Percentiles rank a stretch among this genome's conserved stretches.
Conservation (phyloP, 2,113 vertebrate genomes). For the Aptenodytes patagonicus region DNA sequence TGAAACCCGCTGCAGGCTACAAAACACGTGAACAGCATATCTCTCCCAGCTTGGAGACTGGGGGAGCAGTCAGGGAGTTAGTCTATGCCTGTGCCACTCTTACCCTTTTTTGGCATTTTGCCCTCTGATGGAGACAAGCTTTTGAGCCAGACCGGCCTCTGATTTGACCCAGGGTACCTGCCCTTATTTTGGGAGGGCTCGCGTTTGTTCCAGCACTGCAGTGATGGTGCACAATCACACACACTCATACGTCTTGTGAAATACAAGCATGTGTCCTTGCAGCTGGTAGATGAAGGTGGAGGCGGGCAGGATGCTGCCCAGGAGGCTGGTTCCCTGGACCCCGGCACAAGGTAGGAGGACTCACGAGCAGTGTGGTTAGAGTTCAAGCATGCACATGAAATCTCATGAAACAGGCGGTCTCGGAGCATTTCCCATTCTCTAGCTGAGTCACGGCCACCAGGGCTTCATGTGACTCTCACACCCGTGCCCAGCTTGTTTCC, state of each 20-base stretch:
- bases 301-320: not conserved
- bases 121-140: not conserved
- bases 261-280: not conserved
- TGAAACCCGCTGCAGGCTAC: not conserved
- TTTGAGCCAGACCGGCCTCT: not conserved
- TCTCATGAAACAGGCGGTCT: not conserved
- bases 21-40: not conserved
- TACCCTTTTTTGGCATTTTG: not conserved
- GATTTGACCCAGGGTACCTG: not conserved
- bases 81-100: not conserved
- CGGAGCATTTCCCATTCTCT: not conserved
- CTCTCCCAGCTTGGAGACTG: not conserved
- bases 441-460: not conserved
- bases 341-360: not conserved
- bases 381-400: not conserved
- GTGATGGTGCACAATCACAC: not conserved
- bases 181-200: not conserved
- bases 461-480: not conserved
- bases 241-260: not conserved
- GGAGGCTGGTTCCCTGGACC: not conserved
- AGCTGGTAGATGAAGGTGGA: not conserved
- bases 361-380: rapidly evolving
- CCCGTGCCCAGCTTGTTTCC: not conserved
- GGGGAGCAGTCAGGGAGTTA: not conserved
- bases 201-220: rapidly evolving